A percentile compares a stretch with the other conserved stretches of the same genome.
Conservation (phyloP, 2,797 vertebrate genomes). For the Sparidentex hasta region DNA sequence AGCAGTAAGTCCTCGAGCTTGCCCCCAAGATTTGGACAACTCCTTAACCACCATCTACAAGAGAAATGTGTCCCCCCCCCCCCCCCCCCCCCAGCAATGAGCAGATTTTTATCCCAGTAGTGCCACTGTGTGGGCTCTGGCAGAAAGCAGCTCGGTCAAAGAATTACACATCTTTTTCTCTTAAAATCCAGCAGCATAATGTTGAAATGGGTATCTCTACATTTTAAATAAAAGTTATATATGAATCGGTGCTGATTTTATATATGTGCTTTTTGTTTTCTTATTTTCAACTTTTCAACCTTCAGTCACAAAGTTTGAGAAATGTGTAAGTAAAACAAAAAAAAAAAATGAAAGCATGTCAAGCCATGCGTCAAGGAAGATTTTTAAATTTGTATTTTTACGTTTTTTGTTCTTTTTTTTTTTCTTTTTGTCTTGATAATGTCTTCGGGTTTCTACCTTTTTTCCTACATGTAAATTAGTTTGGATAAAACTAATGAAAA, state of each 20-base stretch:
- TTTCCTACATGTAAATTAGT: slow-evolving; percentile 98
- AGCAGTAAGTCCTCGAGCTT: slow-evolving; percentile 75
- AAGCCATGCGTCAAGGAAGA: slow-evolving; percentile 97
- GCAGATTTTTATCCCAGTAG: slow-evolving; percentile 90
- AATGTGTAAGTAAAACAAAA: slow-evolving; percentile 95
- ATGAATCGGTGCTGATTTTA: slow-evolving; percentile 99
- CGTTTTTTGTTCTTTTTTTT: slow-evolving; percentile 90
- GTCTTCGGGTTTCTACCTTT: slow-evolving; percentile 99
- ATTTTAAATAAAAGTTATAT: slow-evolving; percentile 99
- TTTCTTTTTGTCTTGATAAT: slow-evolving; percentile 97
- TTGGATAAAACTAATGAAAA: slow-evolving; percentile 95
- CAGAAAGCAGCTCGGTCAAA: slow-evolving; percentile 83
- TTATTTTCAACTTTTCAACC: slow-evolving; percentile 96
- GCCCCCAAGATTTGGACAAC: slow-evolving; percentile 83
- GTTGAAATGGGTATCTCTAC: slow-evolving; percentile 98
- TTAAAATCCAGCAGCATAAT: slow-evolving; percentile 98
- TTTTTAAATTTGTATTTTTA: slow-evolving; percentile 99
- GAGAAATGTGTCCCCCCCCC: slow-evolving; percentile 78
- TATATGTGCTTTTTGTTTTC: slow-evolving; percentile 99
- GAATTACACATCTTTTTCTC: slow-evolving; percentile 86
- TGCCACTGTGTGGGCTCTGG: slow-evolving; percentile 98
- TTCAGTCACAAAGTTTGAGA: slow-evolving; percentile 97
- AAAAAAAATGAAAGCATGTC: slow-evolving; percentile 91
- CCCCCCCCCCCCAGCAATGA: slow-evolving; percentile 71
- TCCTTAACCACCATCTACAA: slow-evolving; percentile 85